Evolutionary conservation across 2,888 invertebrate species (phyloP), one percentile per base, ranked within the genome.

Genomic region (Magallana nippona): DNA sequence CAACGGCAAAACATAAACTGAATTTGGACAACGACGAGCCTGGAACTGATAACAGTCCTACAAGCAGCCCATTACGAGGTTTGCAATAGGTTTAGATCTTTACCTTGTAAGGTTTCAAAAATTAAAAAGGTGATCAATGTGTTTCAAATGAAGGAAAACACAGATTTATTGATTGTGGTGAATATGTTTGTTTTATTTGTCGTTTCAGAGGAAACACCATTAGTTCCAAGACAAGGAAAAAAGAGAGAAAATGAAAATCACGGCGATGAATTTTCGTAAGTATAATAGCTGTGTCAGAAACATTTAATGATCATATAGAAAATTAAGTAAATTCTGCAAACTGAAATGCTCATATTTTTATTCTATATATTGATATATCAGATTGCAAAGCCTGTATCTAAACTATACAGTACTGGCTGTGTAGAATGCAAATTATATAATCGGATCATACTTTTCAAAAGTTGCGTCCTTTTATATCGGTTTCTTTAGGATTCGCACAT

Each of bases 191-290:
- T 22, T 13, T 27, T 71, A 78, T 78, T n/a, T 19, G 17, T 17
- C 62, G 17, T 79, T 83, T 13, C 58, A 88, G 89, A 85, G 60
- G 89, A 89, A 85, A 89, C 90, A 17, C 89, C 89, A 55, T 84
- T 90, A 15, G 82, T 90, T 44, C 82, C 85, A 62, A 79, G 82
- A 62, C 86, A 83, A 56, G 88, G 87, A 56, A 89, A 88, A 82
- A 89, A 88, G 79, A 85, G 87, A 78, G 17, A 80, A 63, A 79
- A 77, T 27, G 87, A 87, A 79, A 84, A 85, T 55, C 19, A 83
- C 27, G 86, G 85, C 83, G n/a, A n/a, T n/a, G 90, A 90, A 60
- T 89, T 89, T 87, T 88, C 89, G 90, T 89, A 84, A 84, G 27
- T 80, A 3, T n/a, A 58, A n/a, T 11, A 3, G 3, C 13, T n/a